Conservation (phyloP, 2,888 invertebrate species). For the Netelia inedita region DNA sequence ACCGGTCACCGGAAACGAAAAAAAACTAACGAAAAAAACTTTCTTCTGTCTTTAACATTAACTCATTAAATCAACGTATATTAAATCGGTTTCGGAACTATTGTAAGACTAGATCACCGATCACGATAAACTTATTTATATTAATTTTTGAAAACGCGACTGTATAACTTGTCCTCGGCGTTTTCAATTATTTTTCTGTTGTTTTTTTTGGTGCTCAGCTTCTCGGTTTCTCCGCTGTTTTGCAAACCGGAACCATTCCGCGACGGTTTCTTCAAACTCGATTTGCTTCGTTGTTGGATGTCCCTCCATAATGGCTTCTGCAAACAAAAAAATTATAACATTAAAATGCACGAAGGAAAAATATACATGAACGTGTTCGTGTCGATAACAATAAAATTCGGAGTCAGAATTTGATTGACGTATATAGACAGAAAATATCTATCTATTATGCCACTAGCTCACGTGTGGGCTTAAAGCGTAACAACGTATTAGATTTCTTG, state of each 20-base stretch:
- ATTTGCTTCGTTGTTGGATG: constrained; percentile 38
- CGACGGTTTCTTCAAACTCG: constrained; percentile 45
- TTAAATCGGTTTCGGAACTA: constrained; percentile 20
- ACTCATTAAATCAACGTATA: background rate
- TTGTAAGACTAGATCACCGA: constrained; percentile 17
- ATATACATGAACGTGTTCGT: constrained; percentile 17
- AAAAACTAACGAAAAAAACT: background rate
- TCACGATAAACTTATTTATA: constrained; percentile 23
- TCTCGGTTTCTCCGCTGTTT: constrained; percentile 48
- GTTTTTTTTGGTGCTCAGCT: constrained; percentile 36
- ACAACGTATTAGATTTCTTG: too few species aligned
- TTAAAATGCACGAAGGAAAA: constrained; percentile 21
- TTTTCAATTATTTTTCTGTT: constrained; percentile 12
- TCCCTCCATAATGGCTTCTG: constrained; percentile 46
- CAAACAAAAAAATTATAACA: constrained; percentile 34
- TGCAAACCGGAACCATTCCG: constrained; percentile 51
- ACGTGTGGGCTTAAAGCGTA: too few species aligned
- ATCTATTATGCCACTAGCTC: too few species aligned
- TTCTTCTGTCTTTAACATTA: background rate
- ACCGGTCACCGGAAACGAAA: constrained; percentile 13
- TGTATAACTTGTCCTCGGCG: constrained; percentile 9
- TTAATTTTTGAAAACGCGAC: constrained; percentile 19
- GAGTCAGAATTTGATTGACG: background rate
- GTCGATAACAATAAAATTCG: constrained; percentile 5
- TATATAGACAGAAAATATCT: background rate